phyloP scores from a whole-genome alignment of 2,113 vertebrate genomes.

The Trichomycterus rosablanca region DNA sequence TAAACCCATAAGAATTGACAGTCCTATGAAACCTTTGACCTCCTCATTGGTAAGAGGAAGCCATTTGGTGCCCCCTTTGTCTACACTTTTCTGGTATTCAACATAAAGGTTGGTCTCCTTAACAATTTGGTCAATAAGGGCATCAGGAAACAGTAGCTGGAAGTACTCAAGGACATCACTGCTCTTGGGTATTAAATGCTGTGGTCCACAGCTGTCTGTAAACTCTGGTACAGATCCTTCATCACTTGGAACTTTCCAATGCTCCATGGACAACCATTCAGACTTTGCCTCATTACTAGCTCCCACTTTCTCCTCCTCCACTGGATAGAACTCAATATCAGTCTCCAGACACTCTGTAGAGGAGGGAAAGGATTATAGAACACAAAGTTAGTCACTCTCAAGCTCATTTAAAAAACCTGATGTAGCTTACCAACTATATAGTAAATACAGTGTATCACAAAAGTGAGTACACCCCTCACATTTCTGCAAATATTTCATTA shows the following conservation, averaged over 20 bases:
- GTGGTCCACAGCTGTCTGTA: conserved; percentile 51
- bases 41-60: conserved; percentile 54
- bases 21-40: conserved; percentile 65
- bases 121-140: conserved; percentile 56
- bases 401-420: too few species aligned
- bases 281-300: conserved; percentile 42
- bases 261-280: conserved; percentile 50
- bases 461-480: too few species aligned
- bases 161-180: conserved; percentile 70
- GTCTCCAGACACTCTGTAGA: conserved; percentile 57
- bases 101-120: conserved; percentile 63
- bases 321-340: conserved; percentile 59
- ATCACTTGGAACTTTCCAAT: conserved; percentile 43
- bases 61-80: conserved; percentile 50
- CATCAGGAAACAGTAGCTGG: conserved; percentile 59
- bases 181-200: conserved; percentile 46
- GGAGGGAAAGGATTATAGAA: conserved; percentile 50
- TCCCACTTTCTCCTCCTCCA: conserved; percentile 46
- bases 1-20: conserved; percentile 68
- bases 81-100: conserved; percentile 42
- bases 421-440: too few species aligned
- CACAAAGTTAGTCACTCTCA: conserved; percentile 53
- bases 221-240: conserved; percentile 44
- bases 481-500: too few species aligned
- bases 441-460: too few species aligned